phyloP scores from a whole-genome alignment of 1,140 invertebrate genomes.

The Caenorhabditis elegans region WBcel235 BX284605.5:6897001-6897500 shows the following conservation, averaged over 20 bases:
- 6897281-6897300: slow-evolving; percentile 5
- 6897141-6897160: slow-evolving; percentile 33
- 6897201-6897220: neutral
- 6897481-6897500: slow-evolving; percentile 50
- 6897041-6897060: slow-evolving; percentile 23
- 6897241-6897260: slow-evolving; percentile 10
- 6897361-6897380: slow-evolving; percentile 40
- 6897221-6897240: neutral
- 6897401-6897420: slow-evolving; percentile 46
- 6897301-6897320: neutral
- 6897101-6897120: slow-evolving; percentile 43
- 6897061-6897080: slow-evolving; percentile 36
- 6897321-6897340: neutral
- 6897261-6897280: slow-evolving; percentile 44
- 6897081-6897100: slow-evolving; percentile 43
- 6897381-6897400: slow-evolving; percentile 36
- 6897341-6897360: neutral
- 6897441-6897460: slow-evolving; percentile 41
- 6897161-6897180: slow-evolving; percentile 37
- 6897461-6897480: slow-evolving; percentile 44
- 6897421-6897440: slow-evolving; percentile 40
- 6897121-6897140: slow-evolving; percentile 2
- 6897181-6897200: slow-evolving; percentile 27
- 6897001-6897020: neutral
- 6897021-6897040: neutral